Percentiles rank a stretch among this genome's conserved stretches.
phyloP scores from a whole-genome alignment of 1,140 invertebrate genomes.

The Tigriopus japonicus region DNA sequence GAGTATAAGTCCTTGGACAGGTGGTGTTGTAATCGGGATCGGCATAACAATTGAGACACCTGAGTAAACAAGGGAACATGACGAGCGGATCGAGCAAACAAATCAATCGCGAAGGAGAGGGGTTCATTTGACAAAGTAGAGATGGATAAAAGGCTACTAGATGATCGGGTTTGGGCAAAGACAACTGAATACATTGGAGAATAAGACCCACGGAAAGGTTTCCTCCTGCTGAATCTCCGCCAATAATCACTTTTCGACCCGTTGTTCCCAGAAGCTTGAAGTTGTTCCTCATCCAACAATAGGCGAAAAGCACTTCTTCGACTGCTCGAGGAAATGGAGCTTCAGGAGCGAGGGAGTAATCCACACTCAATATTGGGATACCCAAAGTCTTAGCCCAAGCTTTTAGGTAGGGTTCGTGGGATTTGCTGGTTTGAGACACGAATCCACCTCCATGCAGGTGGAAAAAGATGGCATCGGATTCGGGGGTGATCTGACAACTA shows the following conservation, averaged over 20 bases:
- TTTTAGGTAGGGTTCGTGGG: neutral
- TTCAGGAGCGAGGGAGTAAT: neutral
- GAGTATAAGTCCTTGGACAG: neutral
- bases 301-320: neutral
- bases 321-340: neutral
- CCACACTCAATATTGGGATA: neutral
- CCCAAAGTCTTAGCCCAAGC: neutral
- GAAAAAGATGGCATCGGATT: neutral
- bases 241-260: neutral
- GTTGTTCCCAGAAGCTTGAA: neutral
- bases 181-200: neutral
- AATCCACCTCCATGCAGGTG: neutral
- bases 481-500: neutral
- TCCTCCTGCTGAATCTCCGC: neutral
- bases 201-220: neutral
- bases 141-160: neutral
- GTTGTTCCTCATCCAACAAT: neutral
- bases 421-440: neutral
- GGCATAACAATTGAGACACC: neutral
- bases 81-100: neutral
- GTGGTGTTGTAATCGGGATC: neutral
- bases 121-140: neutral
- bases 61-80: conserved; percentile 1
- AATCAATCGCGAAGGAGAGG: neutral
- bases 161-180: neutral